These are phyloP conservation scores for Cantharis flavilabris DNA, from an alignment of 2,888 invertebrate species.

Conservation along the genomic window DNA sequence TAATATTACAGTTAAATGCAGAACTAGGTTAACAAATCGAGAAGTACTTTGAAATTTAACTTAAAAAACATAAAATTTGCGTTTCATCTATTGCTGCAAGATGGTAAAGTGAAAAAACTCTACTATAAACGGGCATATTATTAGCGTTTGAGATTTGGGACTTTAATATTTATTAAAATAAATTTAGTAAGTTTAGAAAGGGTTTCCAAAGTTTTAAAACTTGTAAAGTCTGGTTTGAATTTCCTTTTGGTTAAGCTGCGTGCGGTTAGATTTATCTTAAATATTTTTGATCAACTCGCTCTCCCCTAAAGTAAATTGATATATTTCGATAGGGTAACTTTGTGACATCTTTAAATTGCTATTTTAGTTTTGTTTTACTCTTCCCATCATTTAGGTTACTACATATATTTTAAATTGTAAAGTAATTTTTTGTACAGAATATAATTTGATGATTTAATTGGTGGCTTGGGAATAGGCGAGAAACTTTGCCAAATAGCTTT, in stretches of 20 bases:
- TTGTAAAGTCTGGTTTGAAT: background rate
- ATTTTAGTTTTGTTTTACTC: background rate
- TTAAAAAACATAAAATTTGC: background rate
- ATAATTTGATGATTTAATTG: background rate
- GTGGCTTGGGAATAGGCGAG: background rate
- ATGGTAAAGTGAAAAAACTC: background rate
- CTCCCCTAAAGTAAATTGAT: background rate
- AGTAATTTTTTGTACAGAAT: background rate
- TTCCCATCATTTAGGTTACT: background rate
- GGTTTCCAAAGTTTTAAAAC: background rate
- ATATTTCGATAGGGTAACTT: background rate
- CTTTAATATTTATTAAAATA: background rate
- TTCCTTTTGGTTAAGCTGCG: background rate
- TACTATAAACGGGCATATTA: background rate
- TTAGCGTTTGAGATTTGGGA: background rate
- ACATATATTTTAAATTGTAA: background rate
- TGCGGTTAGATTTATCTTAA: background rate
- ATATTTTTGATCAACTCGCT: background rate
- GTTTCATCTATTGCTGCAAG: background rate
- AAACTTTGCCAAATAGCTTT: conserved; percentile 8
- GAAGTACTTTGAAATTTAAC: no score
- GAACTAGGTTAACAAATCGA: no score
- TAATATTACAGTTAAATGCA: no score
- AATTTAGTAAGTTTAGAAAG: background rate
- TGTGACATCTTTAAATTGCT: background rate